Evolutionary conservation across 2,113 vertebrate species (phyloP).

Genomic region (Ia io): DNA sequence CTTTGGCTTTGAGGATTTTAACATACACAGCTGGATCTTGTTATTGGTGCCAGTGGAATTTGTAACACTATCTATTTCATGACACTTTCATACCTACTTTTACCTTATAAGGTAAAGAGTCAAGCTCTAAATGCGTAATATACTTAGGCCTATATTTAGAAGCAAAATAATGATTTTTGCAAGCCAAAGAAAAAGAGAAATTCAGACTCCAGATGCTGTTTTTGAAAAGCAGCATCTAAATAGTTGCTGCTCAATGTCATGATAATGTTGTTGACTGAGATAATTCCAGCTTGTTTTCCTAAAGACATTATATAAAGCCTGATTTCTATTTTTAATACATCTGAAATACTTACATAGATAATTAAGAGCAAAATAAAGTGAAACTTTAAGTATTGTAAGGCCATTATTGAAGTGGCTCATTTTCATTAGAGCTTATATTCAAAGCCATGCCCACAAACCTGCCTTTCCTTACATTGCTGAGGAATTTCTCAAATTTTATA

Average conservation of each 20-base stretch:
- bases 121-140: slow-evolving; percentile 55
- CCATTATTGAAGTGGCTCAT: not conserved
- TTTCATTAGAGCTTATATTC: slow-evolving; percentile 20
- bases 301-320: slow-evolving; percentile 12
- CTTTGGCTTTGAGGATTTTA: not conserved
- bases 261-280: slow-evolving; percentile 54
- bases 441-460: not conserved
- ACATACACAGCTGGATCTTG: slow-evolving; percentile 40
- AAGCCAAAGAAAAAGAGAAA: slow-evolving; percentile 67
- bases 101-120: slow-evolving; percentile 68
- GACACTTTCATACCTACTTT: slow-evolving; percentile 62
- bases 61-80: slow-evolving; percentile 65
- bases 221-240: slow-evolving; percentile 69
- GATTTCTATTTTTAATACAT: slow-evolving; percentile 5
- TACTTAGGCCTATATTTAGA: slow-evolving; percentile 70
- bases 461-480: not conserved
- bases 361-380: not conserved
- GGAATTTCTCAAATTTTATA: not conserved
- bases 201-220: slow-evolving; percentile 71
- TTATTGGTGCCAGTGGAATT: slow-evolving; percentile 64
- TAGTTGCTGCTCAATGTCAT: slow-evolving; percentile 48
- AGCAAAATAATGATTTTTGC: slow-evolving; percentile 52
- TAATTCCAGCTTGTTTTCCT: slow-evolving; percentile 39
- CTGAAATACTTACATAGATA: slow-evolving; percentile 17
- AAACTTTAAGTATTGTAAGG: not conserved